phyloP scores from a whole-genome alignment of 2,113 vertebrate genomes.

The Ellobius talpinus region DNA sequence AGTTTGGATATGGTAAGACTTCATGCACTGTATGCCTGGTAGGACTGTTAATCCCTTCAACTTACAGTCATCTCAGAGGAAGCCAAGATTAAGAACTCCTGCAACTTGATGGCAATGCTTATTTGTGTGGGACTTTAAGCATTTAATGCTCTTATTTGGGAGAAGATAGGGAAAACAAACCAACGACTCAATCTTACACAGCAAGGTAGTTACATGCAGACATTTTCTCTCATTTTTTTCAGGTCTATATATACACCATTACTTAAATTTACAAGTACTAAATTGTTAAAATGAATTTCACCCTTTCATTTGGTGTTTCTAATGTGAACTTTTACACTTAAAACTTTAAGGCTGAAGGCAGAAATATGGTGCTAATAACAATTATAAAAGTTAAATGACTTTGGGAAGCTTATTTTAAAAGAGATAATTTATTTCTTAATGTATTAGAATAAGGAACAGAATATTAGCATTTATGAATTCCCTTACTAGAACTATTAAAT shows the following conservation, averaged over 20 bases:
- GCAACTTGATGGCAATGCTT: constrained; percentile 42
- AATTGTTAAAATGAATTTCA: constrained; percentile 67
- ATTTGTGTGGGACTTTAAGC: not conserved
- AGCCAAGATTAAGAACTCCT: constrained; percentile 54
- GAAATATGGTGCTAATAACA: constrained; percentile 65
- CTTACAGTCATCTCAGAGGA: constrained; percentile 53
- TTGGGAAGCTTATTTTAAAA: constrained; percentile 65
- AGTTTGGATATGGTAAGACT: constrained; percentile 52
- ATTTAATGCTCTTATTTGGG: constrained; percentile 30
- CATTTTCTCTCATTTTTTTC: not conserved
- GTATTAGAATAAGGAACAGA: constrained; percentile 49
- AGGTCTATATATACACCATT: constrained; percentile 46
- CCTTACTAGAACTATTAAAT: constrained; percentile 28
- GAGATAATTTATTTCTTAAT: constrained; percentile 71
- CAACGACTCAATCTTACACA: not conserved
- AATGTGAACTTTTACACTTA: constrained; percentile 65
- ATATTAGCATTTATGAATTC: constrained; percentile 49
- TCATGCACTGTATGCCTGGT: not conserved
- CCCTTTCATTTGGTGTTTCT: constrained; percentile 64
- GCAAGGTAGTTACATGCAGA: not conserved
- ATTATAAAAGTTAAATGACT: constrained; percentile 72
- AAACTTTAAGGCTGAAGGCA: constrained; percentile 66
- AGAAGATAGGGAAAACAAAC: constrained; percentile 8
- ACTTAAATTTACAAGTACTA: constrained; percentile 55
- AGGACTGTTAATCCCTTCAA: constrained; percentile 55